Evolutionary conservation across 2,888 invertebrate species (phyloP), one percentile per base, ranked within the genome.

Genomic region (Mythimna albipuncta): DNA sequence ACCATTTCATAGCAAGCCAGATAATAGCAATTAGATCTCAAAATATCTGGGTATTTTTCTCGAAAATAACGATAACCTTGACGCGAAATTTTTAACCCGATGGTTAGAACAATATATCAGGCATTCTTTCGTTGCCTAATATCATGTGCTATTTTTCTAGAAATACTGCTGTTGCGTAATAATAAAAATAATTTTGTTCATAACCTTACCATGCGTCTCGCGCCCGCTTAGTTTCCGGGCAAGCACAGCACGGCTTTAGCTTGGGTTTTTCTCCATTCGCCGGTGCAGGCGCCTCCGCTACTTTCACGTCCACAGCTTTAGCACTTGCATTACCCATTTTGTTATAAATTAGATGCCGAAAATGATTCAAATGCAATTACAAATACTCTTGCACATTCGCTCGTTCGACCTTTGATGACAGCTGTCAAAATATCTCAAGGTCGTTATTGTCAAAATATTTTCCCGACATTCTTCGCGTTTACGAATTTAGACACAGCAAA

Each of bases 211-310:
- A 99, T 82, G 97, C 97, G 96, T 99, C 99, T 89, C 99, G 96
- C 50, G 95, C 97, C 94, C 97, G 97, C 94, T 99, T 99, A 0
- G 99, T 99, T 95, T 99, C 99, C 0, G 99, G 99, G 93, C 99
- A 99, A 6, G 99, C 99, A 96, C 99, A 99, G 90, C 99, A 99
- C 6, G 99, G 98, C 92, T 99, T 99, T 79, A 99, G 95, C 91
- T 99, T 98, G 63, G 98, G 98, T 87, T 98, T 97, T 63, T 97
- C 97, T 13, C 95, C 94, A 19, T 92, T 91, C 13, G 94, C 93
- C 38, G 92, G 87, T 32, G 87, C 91, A 59, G 92, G 90, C 9
- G 88, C 79, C 66, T 92, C 94, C 0, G 90, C 85, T 2, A 89
- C 84, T 87, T 95, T 94, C 32, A 93, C 86, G 74, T 96, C 95